These are phyloP conservation scores for Notechis scutatus DNA, from an alignment of 2,113 vertebrate species.

Conservation along the genomic window DNA sequence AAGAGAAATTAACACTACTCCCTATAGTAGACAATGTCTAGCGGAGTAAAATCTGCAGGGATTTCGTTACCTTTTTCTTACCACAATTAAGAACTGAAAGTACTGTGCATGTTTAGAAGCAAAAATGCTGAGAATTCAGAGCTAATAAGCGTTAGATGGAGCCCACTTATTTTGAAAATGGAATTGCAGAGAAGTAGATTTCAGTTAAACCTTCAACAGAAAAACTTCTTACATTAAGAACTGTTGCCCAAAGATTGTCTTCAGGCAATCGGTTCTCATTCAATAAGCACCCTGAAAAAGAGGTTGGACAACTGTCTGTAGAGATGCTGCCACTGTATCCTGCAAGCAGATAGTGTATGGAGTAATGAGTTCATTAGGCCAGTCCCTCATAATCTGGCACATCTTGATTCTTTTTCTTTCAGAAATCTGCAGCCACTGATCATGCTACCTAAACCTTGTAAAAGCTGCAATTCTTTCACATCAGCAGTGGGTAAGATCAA, in stretches of 20 bases:
- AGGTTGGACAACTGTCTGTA: background rate
- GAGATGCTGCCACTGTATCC: background rate
- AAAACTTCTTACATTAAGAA: background rate
- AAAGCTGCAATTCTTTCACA: background rate
- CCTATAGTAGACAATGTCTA: background rate
- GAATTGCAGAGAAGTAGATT: background rate
- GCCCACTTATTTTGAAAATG: background rate
- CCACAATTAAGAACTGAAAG: background rate
- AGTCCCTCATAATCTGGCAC: background rate
- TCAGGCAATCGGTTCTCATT: background rate
- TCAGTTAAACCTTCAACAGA: background rate
- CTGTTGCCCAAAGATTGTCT: background rate
- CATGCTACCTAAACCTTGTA: background rate
- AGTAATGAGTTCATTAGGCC: background rate
- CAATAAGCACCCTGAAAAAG: background rate
- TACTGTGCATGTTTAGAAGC: background rate
- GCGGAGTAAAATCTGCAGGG: background rate
- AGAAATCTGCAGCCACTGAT: background rate
- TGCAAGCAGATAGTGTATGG: background rate
- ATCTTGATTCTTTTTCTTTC: background rate
- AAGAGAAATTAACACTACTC: background rate
- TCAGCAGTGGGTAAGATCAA: background rate
- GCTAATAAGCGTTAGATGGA: background rate
- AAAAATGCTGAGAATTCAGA: background rate
- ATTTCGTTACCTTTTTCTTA: background rate